These are phyloP conservation scores for Hydrotaea diabolus DNA, from an alignment of 2,888 invertebrate genomes.

Conservation along the genomic window DNA sequence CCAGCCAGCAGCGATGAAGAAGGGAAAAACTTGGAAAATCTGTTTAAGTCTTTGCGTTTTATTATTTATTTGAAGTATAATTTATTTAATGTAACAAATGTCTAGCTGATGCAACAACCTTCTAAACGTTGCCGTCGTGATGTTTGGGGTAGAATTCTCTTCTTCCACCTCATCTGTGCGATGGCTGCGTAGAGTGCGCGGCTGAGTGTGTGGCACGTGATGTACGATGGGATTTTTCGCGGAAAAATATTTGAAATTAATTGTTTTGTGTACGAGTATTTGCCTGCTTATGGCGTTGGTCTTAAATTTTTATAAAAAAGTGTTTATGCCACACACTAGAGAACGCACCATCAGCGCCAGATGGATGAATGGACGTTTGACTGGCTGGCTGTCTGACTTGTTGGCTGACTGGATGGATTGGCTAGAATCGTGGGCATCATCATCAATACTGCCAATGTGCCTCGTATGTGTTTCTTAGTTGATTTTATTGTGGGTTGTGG, in stretches of 20 bases:
- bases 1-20: neutral
- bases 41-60: neutral
- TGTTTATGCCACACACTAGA: neutral
- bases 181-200: too few relatives aligned
- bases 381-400: too few relatives aligned
- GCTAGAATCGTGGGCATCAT: neutral
- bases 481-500: constrained; percentile 38
- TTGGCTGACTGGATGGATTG: neutral
- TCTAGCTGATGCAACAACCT: neutral
- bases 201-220: neutral
- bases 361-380: constrained; percentile 18
- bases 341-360: neutral
- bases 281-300: neutral
- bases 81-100: constrained; percentile 11
- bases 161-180: neutral
- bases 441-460: constrained; percentile 16
- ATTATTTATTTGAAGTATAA: constrained; percentile 29
- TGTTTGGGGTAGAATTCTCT: neutral
- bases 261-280: neutral
- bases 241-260: constrained; percentile 37
- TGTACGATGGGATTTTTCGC: constrained; percentile 29
- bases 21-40: constrained; percentile 13
- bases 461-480: constrained; percentile 10
- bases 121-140: neutral
- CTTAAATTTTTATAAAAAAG: neutral